phyloP scores from a whole-genome alignment of 2,797 vertebrate genomes.

The Neosalanx taihuensis region DNA sequence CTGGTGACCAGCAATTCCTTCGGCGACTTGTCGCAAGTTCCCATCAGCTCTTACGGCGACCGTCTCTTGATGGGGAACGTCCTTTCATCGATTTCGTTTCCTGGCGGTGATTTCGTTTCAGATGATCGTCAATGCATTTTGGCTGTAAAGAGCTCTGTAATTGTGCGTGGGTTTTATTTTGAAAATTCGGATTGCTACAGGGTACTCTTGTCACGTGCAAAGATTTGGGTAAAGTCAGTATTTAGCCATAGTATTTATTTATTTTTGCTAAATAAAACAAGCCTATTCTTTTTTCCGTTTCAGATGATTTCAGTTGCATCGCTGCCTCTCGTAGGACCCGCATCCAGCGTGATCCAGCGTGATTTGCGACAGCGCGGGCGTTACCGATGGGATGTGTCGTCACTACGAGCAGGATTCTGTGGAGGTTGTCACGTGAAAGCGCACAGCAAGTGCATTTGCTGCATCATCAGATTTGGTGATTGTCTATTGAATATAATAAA shows the following conservation, averaged over 20 bases:
- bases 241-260: no score
- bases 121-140: no score
- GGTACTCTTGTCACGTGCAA: no score
- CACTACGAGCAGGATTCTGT: neutral
- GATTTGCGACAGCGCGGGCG: neutral
- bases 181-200: no score
- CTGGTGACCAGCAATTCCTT: neutral
- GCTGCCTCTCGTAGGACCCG: constrained; percentile 49
- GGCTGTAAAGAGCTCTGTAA: no score
- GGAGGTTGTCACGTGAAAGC: neutral
- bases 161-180: no score
- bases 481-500: constrained; percentile 33
- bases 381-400: neutral
- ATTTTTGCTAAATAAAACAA: no score
- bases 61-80: constrained; percentile 59
- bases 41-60: constrained; percentile 64
- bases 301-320: constrained; percentile 68
- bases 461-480: constrained; percentile 32
- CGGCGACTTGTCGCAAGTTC: constrained; percentile 52
- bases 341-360: neutral
- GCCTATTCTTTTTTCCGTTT: constrained; percentile 1
- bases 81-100: constrained; percentile 68
- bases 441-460: constrained; percentile 12
- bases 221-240: no score
- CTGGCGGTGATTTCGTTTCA: constrained; percentile 15